Conservation (phyloP, 1,140 invertebrate species). For the Pristionchus pacificus region DNA sequence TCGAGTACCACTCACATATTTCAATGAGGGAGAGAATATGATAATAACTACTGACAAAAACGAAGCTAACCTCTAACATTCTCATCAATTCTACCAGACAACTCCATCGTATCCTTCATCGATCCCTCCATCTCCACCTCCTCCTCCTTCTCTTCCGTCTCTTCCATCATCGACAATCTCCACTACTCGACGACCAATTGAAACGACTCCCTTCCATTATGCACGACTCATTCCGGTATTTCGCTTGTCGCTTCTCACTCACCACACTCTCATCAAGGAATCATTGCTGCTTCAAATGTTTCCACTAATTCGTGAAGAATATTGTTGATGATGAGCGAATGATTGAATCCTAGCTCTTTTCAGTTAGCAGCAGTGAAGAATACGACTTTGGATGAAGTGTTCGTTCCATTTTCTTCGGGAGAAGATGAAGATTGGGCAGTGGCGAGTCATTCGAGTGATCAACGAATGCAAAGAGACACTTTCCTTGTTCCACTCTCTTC, state of each 20-base stretch:
- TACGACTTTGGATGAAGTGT: conserved; percentile 7
- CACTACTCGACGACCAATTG: no score
- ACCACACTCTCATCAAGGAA: no score
- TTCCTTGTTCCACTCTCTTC: conserved; percentile 30
- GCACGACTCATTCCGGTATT: background rate
- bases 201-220: background rate
- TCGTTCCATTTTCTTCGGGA: background rate
- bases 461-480: conserved; percentile 1
- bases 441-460: background rate
- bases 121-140: no score
- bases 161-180: background rate
- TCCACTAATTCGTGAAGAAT: no score
- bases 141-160: no score
- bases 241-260: no score
- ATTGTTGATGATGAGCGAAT: background rate
- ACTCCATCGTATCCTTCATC: no score
- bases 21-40: no score
- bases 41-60: background rate
- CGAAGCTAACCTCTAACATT: background rate
- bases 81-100: no score
- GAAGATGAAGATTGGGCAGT: background rate
- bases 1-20: background rate
- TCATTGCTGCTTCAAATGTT: no score
- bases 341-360: background rate
- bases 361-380: conserved; percentile 6